Evolutionary conservation across 2,113 vertebrate species (phyloP), one percentile per base, ranked within the genome.

Genomic region (Takifugu flavidus): DNA sequence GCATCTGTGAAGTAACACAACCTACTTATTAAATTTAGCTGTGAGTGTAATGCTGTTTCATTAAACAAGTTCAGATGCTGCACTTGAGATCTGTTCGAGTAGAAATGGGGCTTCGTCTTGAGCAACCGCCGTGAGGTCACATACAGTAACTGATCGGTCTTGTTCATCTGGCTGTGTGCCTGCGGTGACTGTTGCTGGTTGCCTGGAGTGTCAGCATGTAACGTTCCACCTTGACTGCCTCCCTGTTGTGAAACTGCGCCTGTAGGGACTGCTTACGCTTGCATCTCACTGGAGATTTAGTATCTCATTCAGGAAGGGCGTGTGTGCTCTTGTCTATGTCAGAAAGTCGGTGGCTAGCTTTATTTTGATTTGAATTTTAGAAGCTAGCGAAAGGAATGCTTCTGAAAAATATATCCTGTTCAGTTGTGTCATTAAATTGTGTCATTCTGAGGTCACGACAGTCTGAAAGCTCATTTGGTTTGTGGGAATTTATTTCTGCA

Each of bases 251-350:
- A 75, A 86, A 78, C 70, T 58, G 66, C 64, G 83, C 76, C 82
- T 77, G 70, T 72, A 65, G 86, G 78, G 80, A 75, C 76, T 76
- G 87, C 75, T 69, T 73, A 62, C 56, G 31, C 80, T 79, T 82
- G 82, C 74, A 84, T 89, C 84, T 73, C 77, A 52, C 72, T 52
- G 55, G 79, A 79, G 77, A 87, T 87, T 83, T 88, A 85, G 80
- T 79, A 80, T 90, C 87, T 75, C 85, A 88, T 89, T 90, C 89
- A 82, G 88, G 81, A 78, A 74, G n/a, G 77, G 80, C 46, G 71
- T 77, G 78, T 69, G 71, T 67, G 57, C 31, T 44, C 62, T 65
- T 80, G 70, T 69, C 57, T 61, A 20, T 78, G 77, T 76, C 76
- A 76, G 45, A 14, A n/a, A 47, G 34, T 10, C 14, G 45, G 45